phyloP scores from a whole-genome alignment of 2,888 invertebrate species.

The Lymantria dispar region DNA sequence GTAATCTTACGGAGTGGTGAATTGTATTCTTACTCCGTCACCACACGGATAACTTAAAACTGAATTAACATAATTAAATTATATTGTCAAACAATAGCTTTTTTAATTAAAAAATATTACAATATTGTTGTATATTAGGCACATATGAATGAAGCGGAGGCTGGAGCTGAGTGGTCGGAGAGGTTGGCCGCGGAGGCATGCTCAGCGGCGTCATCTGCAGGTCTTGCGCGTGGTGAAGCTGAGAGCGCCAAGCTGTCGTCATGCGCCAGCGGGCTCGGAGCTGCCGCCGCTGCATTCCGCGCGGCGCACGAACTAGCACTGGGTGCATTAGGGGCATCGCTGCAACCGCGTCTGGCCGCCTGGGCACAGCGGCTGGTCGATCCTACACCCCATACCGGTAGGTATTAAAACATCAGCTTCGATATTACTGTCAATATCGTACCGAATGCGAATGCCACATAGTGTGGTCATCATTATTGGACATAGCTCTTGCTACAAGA shows the following conservation, averaged over 20 bases:
- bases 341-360: conserved; percentile 43
- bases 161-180: conserved; percentile 94
- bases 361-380: conserved; percentile 57
- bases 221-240: conserved; percentile 72
- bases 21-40: too few species aligned
- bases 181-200: conserved; percentile 90
- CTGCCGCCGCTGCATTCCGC: conserved; percentile 59
- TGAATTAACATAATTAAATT: too few species aligned
- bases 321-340: conserved; percentile 48
- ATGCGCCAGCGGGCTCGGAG: conserved; percentile 59
- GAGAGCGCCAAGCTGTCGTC: conserved; percentile 60
- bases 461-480: too few species aligned
- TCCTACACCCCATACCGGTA: conserved; percentile 41
- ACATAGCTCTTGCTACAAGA: too few species aligned
- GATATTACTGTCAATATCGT: too few species aligned
- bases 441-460: too few species aligned
- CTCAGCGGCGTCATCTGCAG: conserved; percentile 83
- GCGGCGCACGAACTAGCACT: conserved; percentile 53
- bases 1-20: too few species aligned
- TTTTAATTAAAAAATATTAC: too few species aligned
- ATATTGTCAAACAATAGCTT: too few species aligned
- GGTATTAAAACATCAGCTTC: too few species aligned
- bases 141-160: conserved; percentile 94
- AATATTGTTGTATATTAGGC: conserved; percentile 71
- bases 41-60: too few species aligned